phyloP scores from a whole-genome alignment of 2,888 invertebrate species.

The Volucella inanis region DNA sequence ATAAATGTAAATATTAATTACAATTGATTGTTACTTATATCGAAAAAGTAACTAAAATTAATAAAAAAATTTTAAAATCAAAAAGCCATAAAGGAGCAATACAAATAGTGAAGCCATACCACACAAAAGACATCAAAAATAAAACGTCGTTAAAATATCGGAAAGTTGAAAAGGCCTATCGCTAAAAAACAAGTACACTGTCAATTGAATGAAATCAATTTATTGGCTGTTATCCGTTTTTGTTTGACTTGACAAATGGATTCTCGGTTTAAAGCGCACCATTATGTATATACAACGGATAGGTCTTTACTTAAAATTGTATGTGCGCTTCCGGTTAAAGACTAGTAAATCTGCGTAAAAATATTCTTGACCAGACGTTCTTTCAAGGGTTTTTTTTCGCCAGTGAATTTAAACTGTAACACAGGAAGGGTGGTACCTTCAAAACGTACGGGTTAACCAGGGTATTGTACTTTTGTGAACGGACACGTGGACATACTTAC shows the following conservation, averaged over 20 bases:
- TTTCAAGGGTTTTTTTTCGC: conserved; percentile 8
- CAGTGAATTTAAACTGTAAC: conserved; percentile 16
- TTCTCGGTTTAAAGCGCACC: conserved; percentile 27
- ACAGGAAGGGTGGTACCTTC: not conserved
- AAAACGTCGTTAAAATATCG: not conserved
- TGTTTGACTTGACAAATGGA: conserved; percentile 57
- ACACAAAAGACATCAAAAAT: conserved; percentile 24
- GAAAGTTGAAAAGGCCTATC: not conserved
- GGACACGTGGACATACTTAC: not conserved
- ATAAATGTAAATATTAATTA: conserved; percentile 15
- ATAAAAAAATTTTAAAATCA: not conserved
- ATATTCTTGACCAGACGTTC: not conserved
- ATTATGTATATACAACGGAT: not conserved
- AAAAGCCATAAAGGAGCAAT: conserved; percentile 20
- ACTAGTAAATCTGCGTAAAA: not conserved
- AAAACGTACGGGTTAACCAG: not conserved
- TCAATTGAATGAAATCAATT: conserved; percentile 42
- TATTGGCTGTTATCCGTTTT: conserved; percentile 31
- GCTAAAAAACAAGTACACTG: not conserved
- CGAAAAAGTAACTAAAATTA: not conserved
- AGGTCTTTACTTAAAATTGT: no score
- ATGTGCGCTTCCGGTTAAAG: not conserved
- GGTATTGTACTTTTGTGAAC: conserved; percentile 6
- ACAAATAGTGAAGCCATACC: conserved; percentile 32
- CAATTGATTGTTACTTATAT: conserved; percentile 13